Evolutionary conservation across 2,113 vertebrate genomes (phyloP).

Genomic region (Loxodonta africana): DNA sequence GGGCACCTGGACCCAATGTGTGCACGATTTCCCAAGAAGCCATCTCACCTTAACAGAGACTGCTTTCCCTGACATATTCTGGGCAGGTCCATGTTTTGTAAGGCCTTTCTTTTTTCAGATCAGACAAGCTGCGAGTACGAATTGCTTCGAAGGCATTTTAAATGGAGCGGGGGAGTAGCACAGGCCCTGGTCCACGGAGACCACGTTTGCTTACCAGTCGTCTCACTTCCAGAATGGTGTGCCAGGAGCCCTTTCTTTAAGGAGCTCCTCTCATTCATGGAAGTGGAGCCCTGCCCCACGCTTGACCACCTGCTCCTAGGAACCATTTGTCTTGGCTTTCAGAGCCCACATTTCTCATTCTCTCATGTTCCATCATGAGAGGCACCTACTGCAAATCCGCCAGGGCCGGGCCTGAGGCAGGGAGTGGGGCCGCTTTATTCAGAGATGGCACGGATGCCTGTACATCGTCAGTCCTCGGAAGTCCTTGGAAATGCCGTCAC

Average conservation of each 20-base stretch:
- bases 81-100: background rate
- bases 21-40: background rate
- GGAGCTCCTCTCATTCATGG: background rate
- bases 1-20: background rate
- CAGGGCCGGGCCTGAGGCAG: background rate
- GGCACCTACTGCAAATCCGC: background rate
- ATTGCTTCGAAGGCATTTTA: slow-evolving; percentile 65
- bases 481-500: background rate
- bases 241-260: slow-evolving; percentile 30
- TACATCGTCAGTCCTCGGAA: slow-evolving; percentile 25
- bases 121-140: slow-evolving; percentile 53
- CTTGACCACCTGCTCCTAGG: slow-evolving; percentile 34
- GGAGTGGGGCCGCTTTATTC: slow-evolving; percentile 39
- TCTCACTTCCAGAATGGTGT: slow-evolving; percentile 44
- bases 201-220: slow-evolving; percentile 31
- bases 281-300: background rate
- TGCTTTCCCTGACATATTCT: background rate
- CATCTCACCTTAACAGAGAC: background rate
- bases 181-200: background rate
- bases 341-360: background rate
- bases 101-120: background rate
- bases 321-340: slow-evolving; percentile 61
- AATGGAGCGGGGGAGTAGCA: background rate
- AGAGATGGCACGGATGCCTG: background rate
- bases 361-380: background rate